These are phyloP conservation scores for Drosophila buzzatii DNA, from an alignment of 2,888 invertebrate species.

Conservation along the genomic window DNA sequence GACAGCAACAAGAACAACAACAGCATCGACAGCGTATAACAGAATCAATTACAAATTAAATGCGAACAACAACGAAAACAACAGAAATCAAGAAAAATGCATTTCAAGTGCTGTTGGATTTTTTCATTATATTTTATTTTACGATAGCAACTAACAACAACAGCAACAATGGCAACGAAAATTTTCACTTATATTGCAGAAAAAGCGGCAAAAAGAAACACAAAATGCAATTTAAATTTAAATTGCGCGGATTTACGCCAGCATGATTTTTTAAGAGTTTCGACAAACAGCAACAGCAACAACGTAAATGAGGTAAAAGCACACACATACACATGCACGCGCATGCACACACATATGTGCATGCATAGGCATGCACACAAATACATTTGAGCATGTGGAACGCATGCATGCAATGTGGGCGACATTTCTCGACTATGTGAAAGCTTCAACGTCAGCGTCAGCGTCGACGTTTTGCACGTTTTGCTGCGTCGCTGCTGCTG, in stretches of 20 bases:
- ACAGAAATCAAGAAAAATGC: slow-evolving; percentile 30
- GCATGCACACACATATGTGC: slow-evolving; percentile 21
- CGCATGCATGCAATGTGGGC: slow-evolving; percentile 65
- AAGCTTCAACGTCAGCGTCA: slow-evolving; percentile 15
- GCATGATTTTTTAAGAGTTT: slow-evolving; percentile 77
- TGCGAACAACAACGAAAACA: slow-evolving; percentile 32
- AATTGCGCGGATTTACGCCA: slow-evolving; percentile 82
- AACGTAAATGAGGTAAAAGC: slow-evolving; percentile 66
- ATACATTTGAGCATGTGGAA: slow-evolving; percentile 50
- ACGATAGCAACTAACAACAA: slow-evolving; percentile 20
- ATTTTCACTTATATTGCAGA: slow-evolving; percentile 55
- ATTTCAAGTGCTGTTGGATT: slow-evolving; percentile 38
- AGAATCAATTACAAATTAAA: slow-evolving; percentile 59
- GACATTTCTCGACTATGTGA: slow-evolving; percentile 41
- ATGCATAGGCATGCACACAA: slow-evolving; percentile 21
- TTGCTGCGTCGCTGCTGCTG: slow-evolving; percentile 6
- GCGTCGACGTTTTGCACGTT: slow-evolving; percentile 13
- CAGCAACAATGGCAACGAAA: slow-evolving; percentile 30
- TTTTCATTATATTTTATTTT: slow-evolving; percentile 17
- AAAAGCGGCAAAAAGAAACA: slow-evolving; percentile 21
- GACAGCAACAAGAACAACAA: slow-evolving; percentile 21
- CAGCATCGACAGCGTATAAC: slow-evolving; percentile 13
- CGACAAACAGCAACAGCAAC: slow-evolving; percentile 41
- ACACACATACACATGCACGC: slow-evolving; percentile 7
- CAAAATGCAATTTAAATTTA: slow-evolving; percentile 77